These are phyloP conservation scores for Stomorhina lunata DNA, from an alignment of 2,888 invertebrate species.

Conservation along the genomic window DNA sequence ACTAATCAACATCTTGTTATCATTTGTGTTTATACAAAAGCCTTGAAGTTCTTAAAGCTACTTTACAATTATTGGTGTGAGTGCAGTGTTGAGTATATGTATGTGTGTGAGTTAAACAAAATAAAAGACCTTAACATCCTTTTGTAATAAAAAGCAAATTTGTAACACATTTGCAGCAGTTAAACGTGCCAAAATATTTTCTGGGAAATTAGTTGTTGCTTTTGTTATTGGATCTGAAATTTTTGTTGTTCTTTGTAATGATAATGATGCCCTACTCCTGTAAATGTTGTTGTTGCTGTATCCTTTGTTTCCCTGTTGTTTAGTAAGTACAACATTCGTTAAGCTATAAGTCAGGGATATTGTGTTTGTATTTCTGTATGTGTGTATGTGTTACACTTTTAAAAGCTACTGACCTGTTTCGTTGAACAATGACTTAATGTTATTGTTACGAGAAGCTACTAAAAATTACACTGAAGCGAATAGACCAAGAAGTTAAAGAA, in stretches of 20 bases:
- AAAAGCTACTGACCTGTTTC: conserved; percentile 56
- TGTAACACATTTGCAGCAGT: conserved; percentile 64
- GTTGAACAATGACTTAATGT: conserved; percentile 47
- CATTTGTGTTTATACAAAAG: conserved; percentile 16
- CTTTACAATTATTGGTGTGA: background rate
- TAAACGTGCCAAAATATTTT: conserved; percentile 65
- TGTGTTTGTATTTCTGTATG: too few relatives aligned
- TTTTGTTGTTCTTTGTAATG: conserved; percentile 16
- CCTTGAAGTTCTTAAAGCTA: background rate
- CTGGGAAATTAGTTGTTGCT: conserved; percentile 63
- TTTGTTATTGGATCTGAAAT: background rate
- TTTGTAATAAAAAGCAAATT: conserved; percentile 68
- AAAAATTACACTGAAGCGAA: background rate
- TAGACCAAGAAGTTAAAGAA: conserved; percentile 7
- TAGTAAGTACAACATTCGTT: background rate
- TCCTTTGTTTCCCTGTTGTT: conserved; percentile 16
- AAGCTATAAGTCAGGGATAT: conserved; percentile 27
- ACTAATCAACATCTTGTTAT: conserved; percentile 40
- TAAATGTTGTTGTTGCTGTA: background rate
- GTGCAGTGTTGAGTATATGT: conserved; percentile 15
- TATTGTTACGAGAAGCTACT: conserved; percentile 12
- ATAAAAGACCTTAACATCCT: conserved; percentile 66
- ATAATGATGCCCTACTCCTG: background rate
- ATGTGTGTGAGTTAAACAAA: background rate
- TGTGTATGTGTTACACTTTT: conserved; percentile 25